Percentiles rank a stretch among this genome's conserved stretches.
These are phyloP conservation scores for Camptogramma bilineatum DNA, from an alignment of 2,888 invertebrate genomes.

Conservation along the genomic window DNA sequence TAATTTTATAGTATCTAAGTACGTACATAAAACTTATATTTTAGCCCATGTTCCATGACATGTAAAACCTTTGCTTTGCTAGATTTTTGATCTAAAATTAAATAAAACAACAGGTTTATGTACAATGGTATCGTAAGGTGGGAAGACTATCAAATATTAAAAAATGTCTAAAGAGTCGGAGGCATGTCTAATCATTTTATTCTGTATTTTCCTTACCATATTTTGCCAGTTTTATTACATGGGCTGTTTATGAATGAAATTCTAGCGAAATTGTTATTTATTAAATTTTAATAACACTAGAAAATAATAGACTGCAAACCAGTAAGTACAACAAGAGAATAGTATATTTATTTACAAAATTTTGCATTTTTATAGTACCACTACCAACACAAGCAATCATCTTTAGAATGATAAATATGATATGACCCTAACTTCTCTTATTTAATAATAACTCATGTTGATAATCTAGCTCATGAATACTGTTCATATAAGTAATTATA, in stretches of 20 bases:
- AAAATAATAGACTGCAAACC: slow-evolving; percentile 19
- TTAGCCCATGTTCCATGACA: not conserved
- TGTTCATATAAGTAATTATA: not conserved
- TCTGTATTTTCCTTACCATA: not conserved
- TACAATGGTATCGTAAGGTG: not conserved
- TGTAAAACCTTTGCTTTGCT: not conserved
- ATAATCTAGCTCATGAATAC: not conserved
- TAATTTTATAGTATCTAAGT: slow-evolving; percentile 1
- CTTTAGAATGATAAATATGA: not conserved
- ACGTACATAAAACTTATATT: not conserved
- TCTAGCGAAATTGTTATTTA: not conserved
- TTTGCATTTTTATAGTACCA: slow-evolving; percentile 3
- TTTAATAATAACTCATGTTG: not conserved
- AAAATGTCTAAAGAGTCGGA: not conserved
- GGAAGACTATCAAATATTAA: too few species aligned
- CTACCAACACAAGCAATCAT: slow-evolving; percentile 7
- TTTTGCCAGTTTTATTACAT: not conserved
- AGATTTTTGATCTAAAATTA: not conserved
- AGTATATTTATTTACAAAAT: slow-evolving; percentile 19
- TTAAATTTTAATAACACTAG: slow-evolving; percentile 3
- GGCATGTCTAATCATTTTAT: not conserved
- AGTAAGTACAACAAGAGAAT: slow-evolving; percentile 19
- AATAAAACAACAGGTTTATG: not conserved
- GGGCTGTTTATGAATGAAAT: not conserved
- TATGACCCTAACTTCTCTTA: not conserved